A percentile compares a stretch with the other conserved stretches of the same genome.
phyloP scores from a whole-genome alignment of 2,797 vertebrate species.

The Melanotaenia maccullochi region DNA sequence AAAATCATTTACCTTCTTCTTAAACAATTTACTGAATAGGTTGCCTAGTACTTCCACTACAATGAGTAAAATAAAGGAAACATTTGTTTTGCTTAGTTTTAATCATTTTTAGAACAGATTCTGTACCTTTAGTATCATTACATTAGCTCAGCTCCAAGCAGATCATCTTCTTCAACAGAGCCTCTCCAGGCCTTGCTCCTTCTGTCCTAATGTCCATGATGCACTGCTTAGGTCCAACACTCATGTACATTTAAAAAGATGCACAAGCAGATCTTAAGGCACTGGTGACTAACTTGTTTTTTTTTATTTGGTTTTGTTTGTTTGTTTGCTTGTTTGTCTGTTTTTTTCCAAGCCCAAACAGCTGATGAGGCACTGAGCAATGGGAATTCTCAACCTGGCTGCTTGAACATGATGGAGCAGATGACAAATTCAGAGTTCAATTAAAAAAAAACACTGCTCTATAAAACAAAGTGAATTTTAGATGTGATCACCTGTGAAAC shows the following conservation, averaged over 20 bases:
- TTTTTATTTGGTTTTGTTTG: not conserved
- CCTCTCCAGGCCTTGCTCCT: slow-evolving; percentile 22
- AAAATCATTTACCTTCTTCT: not conserved
- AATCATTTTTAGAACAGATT: not conserved
- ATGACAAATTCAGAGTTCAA: slow-evolving; percentile 13
- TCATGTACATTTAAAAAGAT: slow-evolving; percentile 18
- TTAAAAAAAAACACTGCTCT: not conserved
- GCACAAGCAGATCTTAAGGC: slow-evolving; percentile 25
- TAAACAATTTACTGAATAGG: not conserved
- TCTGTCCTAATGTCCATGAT: slow-evolving; percentile 63
- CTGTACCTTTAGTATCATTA: not conserved
- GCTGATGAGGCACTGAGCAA: slow-evolving; percentile 22
- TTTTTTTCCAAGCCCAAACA: slow-evolving; percentile 23
- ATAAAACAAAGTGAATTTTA: slow-evolving; percentile 5
- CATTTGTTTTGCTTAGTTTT: not conserved
- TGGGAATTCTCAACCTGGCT: slow-evolving; percentile 15
- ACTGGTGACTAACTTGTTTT: slow-evolving; percentile 1
- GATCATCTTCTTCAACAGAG: slow-evolving; percentile 42
- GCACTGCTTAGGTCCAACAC: slow-evolving; percentile 38
- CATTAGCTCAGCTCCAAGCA: slow-evolving; percentile 30
- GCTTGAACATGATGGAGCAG: slow-evolving; percentile 3
- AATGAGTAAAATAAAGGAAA: not conserved
- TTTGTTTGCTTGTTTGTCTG: no score
- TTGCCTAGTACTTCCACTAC: not conserved
- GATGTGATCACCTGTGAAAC: slow-evolving; percentile 14